Evolutionary conservation across 2,797 vertebrate species (phyloP).

Genomic region (Sylvilagus floridanus): DNA sequence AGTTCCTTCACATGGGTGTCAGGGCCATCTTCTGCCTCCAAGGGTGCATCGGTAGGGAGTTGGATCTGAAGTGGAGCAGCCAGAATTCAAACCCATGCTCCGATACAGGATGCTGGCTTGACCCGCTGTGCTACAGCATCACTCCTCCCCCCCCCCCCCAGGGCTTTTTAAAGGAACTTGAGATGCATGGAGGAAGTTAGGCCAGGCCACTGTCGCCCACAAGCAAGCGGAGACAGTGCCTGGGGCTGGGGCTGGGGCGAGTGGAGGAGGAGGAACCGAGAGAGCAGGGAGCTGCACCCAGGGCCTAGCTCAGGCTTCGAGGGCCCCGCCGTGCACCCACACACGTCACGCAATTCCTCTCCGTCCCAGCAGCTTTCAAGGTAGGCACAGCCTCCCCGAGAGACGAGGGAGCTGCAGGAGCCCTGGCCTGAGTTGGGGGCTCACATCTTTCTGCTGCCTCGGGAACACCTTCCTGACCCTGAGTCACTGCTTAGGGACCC

Average conservation of each 20-base stretch:
- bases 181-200: neutral
- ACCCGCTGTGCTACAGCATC: too few species aligned
- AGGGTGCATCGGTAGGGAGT: too few species aligned
- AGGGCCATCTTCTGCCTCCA: too few species aligned
- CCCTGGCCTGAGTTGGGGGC: neutral
- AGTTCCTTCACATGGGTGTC: too few species aligned
- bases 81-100: too few species aligned
- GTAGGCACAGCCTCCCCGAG: neutral
- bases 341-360: neutral
- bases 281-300: neutral
- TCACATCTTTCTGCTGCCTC: neutral
- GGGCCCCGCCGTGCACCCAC: rapidly evolving
- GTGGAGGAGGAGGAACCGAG: neutral
- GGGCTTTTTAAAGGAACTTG: too few species aligned
- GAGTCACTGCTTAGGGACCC: neutral
- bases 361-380: neutral
- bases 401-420: neutral
- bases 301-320: neutral
- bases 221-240: neutral
- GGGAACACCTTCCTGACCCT: neutral
- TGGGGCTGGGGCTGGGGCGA: too few species aligned
- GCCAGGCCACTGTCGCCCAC: too few species aligned
- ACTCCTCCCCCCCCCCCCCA: too few species aligned
- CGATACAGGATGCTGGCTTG: too few species aligned
- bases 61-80: too few species aligned